Evolutionary conservation across 1,140 invertebrate species (phyloP), one percentile per base, ranked within the genome.

Genomic region (Papilio dardanus): DNA sequence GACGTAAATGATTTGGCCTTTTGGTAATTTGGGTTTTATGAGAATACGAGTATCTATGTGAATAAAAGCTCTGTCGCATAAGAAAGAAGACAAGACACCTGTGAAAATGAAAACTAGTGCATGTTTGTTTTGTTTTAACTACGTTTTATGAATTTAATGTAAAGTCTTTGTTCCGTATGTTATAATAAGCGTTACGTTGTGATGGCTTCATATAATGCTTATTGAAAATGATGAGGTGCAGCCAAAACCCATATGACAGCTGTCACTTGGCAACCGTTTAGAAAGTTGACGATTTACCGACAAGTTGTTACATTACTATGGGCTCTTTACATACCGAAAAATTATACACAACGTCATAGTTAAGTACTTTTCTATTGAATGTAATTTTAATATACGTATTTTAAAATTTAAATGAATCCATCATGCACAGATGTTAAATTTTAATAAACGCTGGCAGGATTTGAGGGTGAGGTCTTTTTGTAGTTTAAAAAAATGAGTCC

Each of bases 191-290:
- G 42, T 46, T 46, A 46, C 42, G 19, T 19, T 28, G 30, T 30
- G 54, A 28, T 28, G 54, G 54, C 54, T 54, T 54, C 50, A 62
- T 30, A 24, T 67, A 67, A 33, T n/a, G 33, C 31, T 31, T 31
- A 67, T n/a, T 40, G 66, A 24, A 67, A 69, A 69, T 69, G 31
- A 40, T 37, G 69, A 71, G 10, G 33, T 12, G 12, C 21, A 3
- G 19, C 69, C 69, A 71, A 83, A 80, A 76, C 77, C 71, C 79
- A 75, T 79, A 76, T 77, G 67, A 69, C 83, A 85, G 81, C 83
- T 85, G 83, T 81, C 79, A 73, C 75, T 54, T 74, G 80, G 74
- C 77, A 79, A 79, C 79, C 75, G 66, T 77, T 80, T 77, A 73
- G 75, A 79, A 81, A 78, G 75, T 78, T 76, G 77, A 79, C 54